Base-by-base conservation (phyloP, 23 tunicate genomes). In the Halocynthia aurantium region DNA sequence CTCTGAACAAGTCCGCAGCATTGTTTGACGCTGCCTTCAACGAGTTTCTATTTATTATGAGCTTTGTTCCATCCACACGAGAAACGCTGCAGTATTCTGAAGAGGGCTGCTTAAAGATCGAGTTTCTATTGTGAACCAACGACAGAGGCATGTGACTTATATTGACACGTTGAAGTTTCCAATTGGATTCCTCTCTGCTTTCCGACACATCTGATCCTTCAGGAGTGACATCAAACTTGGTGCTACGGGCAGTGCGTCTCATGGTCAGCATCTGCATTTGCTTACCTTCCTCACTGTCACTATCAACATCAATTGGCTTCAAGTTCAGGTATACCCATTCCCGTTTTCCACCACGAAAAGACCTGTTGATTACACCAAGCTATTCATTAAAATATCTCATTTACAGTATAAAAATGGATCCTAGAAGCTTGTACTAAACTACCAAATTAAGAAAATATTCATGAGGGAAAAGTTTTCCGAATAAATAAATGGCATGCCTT, bases 321-420 rank as follows among this genome's bases (percentile, higher is more conserved):
- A 72, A 72, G 70, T 89, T 84, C 53, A 77, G 71, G 52, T 89
- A 89, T 9, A 89, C 61, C 96, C 96, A 89, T 63, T 89, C 96
- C 7, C 96, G 89, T 61, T 89, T 89, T 31, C 94, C 94, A 50
- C 87, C 94, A 77, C 83, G 83, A 55, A 77, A 67, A 7, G 94
- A 82, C 64, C 94, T 88, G 19, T 17, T 69, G 53, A 50, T 10
- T 20, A 72, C 15, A 58, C 15, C 63, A n/a, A 58, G 17, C 15
- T 13, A 15, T 58, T 58, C 15, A n/a, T 13, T 58, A n/a, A 58
- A 2, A 58, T 31, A 31, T 31, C 44, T 31, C 44, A 0, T 31
- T 31, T 31, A 31, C 44, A 31, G 44, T 31, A 31, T 31, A 31
- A 31, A 31, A 31, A 1, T 31, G 44, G 4, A 31, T 31, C 44